Evolutionary conservation across 2,888 invertebrate genomes (phyloP), one percentile per base, ranked within the genome.

Genomic region (Luperina nickerlii): DNA sequence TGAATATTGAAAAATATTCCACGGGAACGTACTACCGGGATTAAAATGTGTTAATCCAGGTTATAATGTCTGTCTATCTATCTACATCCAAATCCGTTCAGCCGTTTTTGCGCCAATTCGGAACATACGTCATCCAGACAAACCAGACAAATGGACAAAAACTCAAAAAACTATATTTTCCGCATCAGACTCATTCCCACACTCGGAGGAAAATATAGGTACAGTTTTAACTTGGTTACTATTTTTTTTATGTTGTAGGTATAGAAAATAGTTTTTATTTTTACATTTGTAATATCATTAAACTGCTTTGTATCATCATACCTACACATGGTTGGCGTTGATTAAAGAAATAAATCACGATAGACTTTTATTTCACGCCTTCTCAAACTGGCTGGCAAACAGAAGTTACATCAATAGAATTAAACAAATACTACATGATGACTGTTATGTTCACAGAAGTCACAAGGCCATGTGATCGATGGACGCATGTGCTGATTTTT

Each of bases 311-410:
- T 45, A 54, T 72, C 42, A 72, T 69, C 65, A 32, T 67, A 57
- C 2, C 27, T 60, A 65, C 54, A 32, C 42, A 11, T 15, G 11
- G 27, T 20, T 54, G 27, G 73, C 66, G 66, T 54, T 83, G 78
- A 83, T 70, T 74, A 69, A 70, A 66, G 38, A 48, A 45, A 83
- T 80, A 68, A 83, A 80, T 78, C 51, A 78, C n/a, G 60, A 32
- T 32, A 76, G 62, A 84, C 54, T 83, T 79, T 62, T 77, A 84
- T 78, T 80, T 54, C 54, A 54, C 78, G 67, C 78, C 84, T 67
- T n/a, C 42, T 67, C 62, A 38, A 38, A 57, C 45, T 62, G n/a
- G 7, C 51, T n/a, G 13, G 27, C 42, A 83, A 83, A 83, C 78
- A 80, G 54, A 83, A 45, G 51, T 78, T 38, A 54, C 54, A 62